These are phyloP conservation scores for Armadillidium nasatum DNA, from an alignment of 1,140 invertebrate species.

Conservation along the genomic window DNA sequence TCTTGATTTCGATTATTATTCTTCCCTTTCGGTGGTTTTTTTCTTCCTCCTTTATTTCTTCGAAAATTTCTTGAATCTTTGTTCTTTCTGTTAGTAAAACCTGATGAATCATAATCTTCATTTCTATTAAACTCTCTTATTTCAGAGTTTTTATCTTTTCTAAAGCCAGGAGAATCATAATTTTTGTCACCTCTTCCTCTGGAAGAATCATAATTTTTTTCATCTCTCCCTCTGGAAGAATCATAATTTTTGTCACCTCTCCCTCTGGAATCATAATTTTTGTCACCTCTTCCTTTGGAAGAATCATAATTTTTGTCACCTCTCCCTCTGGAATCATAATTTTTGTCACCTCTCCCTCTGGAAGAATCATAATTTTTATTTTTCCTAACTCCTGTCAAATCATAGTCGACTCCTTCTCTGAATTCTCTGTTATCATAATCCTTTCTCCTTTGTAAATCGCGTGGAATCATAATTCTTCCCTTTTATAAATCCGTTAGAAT, in stretches of 20 bases:
- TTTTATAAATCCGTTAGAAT: too few species aligned
- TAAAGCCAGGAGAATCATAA: neutral
- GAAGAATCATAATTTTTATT: neutral
- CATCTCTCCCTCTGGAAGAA: neutral
- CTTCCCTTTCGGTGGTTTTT: too few species aligned
- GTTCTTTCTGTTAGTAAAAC: neutral
- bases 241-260: neutral
- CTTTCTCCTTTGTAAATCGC: too few species aligned
- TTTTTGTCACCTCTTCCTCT: neutral
- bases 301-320: too few species aligned
- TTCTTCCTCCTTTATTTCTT: too few species aligned
- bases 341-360: neutral
- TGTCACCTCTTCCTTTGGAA: neutral
- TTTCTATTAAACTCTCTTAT: neutral
- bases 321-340: constrained; percentile 2
- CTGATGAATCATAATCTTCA: neutral
- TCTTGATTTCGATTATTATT: neutral
- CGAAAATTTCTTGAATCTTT: neutral
- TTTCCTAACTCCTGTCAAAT: too few species aligned
- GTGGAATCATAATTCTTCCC: too few species aligned
- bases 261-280: neutral
- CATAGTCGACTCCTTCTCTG: too few species aligned
- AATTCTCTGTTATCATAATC: too few species aligned
- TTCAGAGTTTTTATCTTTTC: neutral
- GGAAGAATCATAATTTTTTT: neutral